Evolutionary conservation across 2,113 vertebrate genomes (phyloP).

Genomic region (Aix galericulata): DNA sequence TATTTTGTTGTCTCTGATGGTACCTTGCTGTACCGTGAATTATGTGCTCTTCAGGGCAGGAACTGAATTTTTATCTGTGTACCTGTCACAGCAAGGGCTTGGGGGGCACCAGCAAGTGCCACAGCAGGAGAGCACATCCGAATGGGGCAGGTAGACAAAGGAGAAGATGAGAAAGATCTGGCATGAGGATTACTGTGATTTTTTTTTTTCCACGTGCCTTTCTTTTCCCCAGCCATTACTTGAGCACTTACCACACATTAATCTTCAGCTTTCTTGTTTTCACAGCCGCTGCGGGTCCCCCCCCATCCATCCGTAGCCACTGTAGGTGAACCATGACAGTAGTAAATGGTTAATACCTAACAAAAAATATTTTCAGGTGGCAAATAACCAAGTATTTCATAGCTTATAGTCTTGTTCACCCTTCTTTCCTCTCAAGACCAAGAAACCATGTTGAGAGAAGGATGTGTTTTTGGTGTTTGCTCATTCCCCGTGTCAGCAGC

Average conservation of each 20-base stretch:
- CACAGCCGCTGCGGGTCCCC: neutral
- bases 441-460: neutral
- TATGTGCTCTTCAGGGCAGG: neutral
- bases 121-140: neutral
- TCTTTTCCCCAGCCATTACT: neutral
- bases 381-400: neutral
- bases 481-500: neutral
- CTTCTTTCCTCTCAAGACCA: neutral
- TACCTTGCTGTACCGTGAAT: neutral
- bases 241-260: neutral
- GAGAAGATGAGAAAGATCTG: neutral
- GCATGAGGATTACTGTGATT: neutral
- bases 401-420: neutral
- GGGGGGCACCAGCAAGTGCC: neutral
- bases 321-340: neutral
- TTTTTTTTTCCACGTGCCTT: neutral
- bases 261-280: slow-evolving; percentile 30
- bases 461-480: neutral
- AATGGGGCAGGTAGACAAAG: neutral
- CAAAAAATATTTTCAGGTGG: neutral
- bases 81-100: neutral
- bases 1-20: slow-evolving; percentile 6
- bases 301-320: neutral
- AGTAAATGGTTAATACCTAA: neutral
- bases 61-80: neutral